Evolutionary conservation across 2,888 invertebrate species (phyloP).

Genomic region (Helicoverpa assulta): DNA sequence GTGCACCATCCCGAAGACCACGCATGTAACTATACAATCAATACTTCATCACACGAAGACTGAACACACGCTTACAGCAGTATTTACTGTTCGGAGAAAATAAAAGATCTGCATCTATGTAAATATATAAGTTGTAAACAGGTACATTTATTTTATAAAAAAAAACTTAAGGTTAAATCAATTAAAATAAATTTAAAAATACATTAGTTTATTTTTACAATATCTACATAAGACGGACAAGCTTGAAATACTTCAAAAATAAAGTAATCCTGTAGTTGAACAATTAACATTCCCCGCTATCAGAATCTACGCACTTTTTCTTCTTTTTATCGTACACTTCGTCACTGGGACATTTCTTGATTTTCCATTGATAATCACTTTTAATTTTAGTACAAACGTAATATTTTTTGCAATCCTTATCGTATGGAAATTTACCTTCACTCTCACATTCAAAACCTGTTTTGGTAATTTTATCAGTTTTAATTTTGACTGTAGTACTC

Average conservation of each 20-base stretch:
- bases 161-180: conserved; percentile 17
- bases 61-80: conserved; percentile 24
- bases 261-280: neutral
- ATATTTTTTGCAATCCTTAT: conserved; percentile 83
- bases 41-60: conserved; percentile 33
- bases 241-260: neutral
- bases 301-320: conserved; percentile 78
- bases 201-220: conserved; percentile 13
- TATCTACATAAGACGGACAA: neutral
- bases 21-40: conserved; percentile 56
- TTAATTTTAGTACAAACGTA: conserved; percentile 81
- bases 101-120: conserved; percentile 30
- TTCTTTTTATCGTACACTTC: conserved; percentile 82
- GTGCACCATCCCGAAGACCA: conserved; percentile 78
- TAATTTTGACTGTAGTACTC: conserved; percentile 47
- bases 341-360: conserved; percentile 82
- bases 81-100: conserved; percentile 2
- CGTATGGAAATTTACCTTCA: conserved; percentile 67
- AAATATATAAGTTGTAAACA: conserved; percentile 33
- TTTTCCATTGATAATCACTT: conserved; percentile 72
- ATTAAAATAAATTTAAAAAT: conserved; percentile 25
- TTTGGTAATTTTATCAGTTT: conserved; percentile 34
- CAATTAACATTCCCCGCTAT: conserved; percentile 75
- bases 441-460: conserved; percentile 62
- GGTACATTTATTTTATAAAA: conserved; percentile 28